Evolutionary conservation across 2,888 invertebrate species (phyloP), one percentile per base, ranked within the genome.

Genomic region (Gnatocerus cornutus): DNA sequence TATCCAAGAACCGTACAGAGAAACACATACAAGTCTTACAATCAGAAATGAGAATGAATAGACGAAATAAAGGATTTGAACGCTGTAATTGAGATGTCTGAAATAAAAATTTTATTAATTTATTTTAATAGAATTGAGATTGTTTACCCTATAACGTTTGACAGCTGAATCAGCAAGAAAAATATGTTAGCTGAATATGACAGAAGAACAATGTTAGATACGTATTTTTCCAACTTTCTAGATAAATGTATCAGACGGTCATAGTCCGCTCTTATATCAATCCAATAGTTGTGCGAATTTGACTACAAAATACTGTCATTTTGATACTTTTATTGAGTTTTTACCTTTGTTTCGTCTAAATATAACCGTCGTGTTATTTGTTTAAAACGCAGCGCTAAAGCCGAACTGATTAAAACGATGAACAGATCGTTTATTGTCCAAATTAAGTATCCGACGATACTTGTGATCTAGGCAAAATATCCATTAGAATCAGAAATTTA

Each of bases 11-110:
- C 90, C 90, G 55, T 87, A 89, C 39, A 91, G 79, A 0, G 91
- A 90, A 0, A 92, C 90, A 0, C 88, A 87, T 0, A 89, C 83
- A 0, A 90, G 89, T 56, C 91, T 85, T 1, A 86, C 82, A 66
- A 91, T 85, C 14, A 91, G 82, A 76, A 88, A 91, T 2, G 87
- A 87, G 56, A 91, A 86, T 0, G 91, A 91, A 78, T 87, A 90
- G 21, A 89, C 81, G 73, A 90, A 90, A 80, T 91, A 91, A 1
- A 86, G 56, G 64, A 76, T 73, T 33, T 75, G 56, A 1, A 75
- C 56, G 16, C 65, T 10, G 16, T 66, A 56, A 10, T 65, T 58
- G 21, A 73, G 62, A 5, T 69, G 59, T 39, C 76, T 76, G 73
- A 45, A 59, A 21, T 21, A 21, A 4, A 21, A 6, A 43, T n/a